phyloP scores from a whole-genome alignment of 2,113 vertebrate genomes.

The Trematocara marginatum region DNA sequence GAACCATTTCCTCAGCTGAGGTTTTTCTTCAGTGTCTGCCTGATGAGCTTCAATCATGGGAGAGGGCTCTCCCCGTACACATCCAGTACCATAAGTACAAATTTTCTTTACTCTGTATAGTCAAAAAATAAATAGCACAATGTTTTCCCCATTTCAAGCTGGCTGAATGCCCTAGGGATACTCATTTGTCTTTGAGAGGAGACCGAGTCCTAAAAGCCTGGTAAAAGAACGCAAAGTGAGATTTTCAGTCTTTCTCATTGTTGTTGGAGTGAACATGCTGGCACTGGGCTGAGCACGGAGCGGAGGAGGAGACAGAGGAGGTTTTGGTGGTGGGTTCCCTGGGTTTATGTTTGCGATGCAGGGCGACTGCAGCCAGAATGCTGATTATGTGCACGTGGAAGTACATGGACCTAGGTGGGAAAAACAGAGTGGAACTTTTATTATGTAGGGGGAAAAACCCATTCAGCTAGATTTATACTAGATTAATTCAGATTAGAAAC shows the following conservation, averaged over 20 bases:
- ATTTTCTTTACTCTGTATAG: neutral
- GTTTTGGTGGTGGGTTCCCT: constrained; percentile 13
- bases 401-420: constrained; percentile 85
- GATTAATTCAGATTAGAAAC: neutral
- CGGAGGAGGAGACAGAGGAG: neutral
- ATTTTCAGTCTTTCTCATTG: constrained; percentile 69
- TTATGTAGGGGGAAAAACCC: too few species aligned
- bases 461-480: neutral
- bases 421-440: neutral
- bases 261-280: constrained; percentile 67
- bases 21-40: neutral
- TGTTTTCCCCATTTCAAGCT: neutral
- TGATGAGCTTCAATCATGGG: neutral
- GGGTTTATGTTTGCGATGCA: constrained; percentile 65
- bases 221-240: neutral
- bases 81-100: neutral
- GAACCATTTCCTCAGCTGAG: constrained; percentile 25
- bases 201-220: neutral
- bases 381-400: constrained; percentile 88
- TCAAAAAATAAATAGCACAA: constrained; percentile 30
- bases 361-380: constrained; percentile 77
- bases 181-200: neutral
- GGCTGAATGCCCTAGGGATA: neutral
- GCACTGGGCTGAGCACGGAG: constrained; percentile 18
- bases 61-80: neutral